Evolutionary conservation across 23 tunicate genomes (phyloP).

Genomic region (Styela plicata): DNA sequence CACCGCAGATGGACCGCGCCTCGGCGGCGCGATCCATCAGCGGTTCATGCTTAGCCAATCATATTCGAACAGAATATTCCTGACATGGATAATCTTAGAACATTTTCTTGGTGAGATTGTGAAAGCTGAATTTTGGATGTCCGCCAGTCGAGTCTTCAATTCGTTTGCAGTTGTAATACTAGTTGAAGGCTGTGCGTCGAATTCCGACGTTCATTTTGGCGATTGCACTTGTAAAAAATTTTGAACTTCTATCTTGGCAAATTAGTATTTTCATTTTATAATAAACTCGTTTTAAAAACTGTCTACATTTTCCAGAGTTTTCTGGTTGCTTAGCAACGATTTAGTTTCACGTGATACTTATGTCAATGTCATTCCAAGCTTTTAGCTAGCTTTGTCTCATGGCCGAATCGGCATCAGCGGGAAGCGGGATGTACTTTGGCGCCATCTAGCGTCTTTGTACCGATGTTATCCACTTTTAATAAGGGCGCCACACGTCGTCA

Average conservation of each 20-base stretch:
- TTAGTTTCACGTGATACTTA: too few relatives aligned
- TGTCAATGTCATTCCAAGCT: neutral
- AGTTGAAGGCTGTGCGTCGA: too few relatives aligned
- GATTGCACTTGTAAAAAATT: neutral
- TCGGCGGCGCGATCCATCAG: too few relatives aligned
- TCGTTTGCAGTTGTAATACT: too few relatives aligned
- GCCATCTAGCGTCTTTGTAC: neutral
- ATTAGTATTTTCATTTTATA: neutral
- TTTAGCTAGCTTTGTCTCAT: neutral
- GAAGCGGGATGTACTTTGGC: neutral
- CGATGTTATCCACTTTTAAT: constrained; percentile 18
- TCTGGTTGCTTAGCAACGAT: neutral
- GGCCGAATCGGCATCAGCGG: neutral
- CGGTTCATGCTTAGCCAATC: too few relatives aligned
- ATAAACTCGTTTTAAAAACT: neutral
- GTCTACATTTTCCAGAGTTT: neutral
- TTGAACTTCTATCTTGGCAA: neutral
- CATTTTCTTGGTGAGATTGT: too few relatives aligned
- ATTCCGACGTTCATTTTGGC: neutral
- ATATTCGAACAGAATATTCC: too few relatives aligned
- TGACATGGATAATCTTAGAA: too few relatives aligned
- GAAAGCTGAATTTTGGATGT: too few relatives aligned
- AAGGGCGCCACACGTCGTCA: constrained; percentile 95
- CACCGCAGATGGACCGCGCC: too few relatives aligned
- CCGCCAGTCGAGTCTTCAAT: too few relatives aligned